Evolutionary conservation across 37 sponge, comb jelly and placozoan genomes (phyloP).

Genomic region (Chondrosia reniformis): DNA sequence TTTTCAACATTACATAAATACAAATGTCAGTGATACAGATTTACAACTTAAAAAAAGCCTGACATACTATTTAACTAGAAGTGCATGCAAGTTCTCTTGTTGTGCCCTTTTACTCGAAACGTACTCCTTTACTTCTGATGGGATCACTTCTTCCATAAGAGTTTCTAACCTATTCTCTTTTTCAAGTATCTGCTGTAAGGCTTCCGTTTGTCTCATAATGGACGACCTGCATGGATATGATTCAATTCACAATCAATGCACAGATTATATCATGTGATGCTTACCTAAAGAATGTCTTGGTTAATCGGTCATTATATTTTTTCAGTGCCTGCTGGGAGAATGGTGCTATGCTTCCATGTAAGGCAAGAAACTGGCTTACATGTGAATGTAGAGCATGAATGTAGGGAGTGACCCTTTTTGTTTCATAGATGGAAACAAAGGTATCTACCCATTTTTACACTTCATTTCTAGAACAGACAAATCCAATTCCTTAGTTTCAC

Average conservation of each 20-base stretch:
- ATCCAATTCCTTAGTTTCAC: too few species aligned
- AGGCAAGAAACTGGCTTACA: slow-evolving; percentile 4
- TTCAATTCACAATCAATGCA: background rate
- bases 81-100: background rate
- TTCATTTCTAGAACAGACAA: too few species aligned
- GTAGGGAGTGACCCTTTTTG: slow-evolving; percentile 4
- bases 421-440: background rate
- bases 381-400: slow-evolving; percentile 20
- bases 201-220: background rate
- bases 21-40: too few species aligned
- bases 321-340: slow-evolving; percentile 23
- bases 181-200: background rate
- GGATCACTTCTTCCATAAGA: background rate
- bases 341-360: slow-evolving; percentile 15
- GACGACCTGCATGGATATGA: background rate
- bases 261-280: background rate
- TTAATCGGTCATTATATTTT: slow-evolving; percentile 16
- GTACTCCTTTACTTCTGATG: background rate
- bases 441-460: background rate
- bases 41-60: too few species aligned
- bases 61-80: too few species aligned
- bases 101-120: background rate
- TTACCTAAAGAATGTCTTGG: slow-evolving; percentile 5
- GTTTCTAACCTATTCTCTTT: background rate
- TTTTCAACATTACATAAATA: too few species aligned